Base-by-base conservation (phyloP, 2,888 invertebrate species). In the Lasiommata megera region DNA sequence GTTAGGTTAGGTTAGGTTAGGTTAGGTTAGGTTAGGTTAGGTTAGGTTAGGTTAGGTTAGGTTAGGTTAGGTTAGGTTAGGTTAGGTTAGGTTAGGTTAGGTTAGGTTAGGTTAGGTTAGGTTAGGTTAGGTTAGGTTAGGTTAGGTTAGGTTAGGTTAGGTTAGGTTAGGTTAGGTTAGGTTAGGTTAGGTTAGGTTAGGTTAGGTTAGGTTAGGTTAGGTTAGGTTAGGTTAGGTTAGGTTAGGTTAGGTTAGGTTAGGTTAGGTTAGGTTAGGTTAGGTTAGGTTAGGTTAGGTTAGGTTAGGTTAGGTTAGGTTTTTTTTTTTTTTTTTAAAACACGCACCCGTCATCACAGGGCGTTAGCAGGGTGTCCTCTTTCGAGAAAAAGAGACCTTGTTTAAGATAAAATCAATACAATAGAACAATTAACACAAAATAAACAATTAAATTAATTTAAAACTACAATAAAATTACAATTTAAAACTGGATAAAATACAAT, bases 261-360 rank as follows among this genome's bases (percentile, higher is more conserved):
- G 55, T 47, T 55, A 55, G 55, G 57, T 57, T 57, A 57, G 57
- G 57, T 53, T 53, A 53, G 55, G 55, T 57, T 57, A 57, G 57
- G 57, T 57, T 57, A 57, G 57, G 57, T 53, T 57, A 57, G 57
- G 57, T 53, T 57, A 57, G 57, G 57, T 57, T 57, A 53, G 52
- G 57, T 57, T 57, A 57, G 57, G 57, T 57, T 56, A 51, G 56
- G 56, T 50, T 50, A 51, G 56, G 56, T 50, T 56, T n/a, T n/a
- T n/a, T n/a, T n/a, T n/a, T n/a, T n/a, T n/a, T n/a, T n/a, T n/a
- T n/a, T n/a, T n/a, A n/a, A n/a, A n/a, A n/a, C n/a, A n/a, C n/a
- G n/a, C n/a, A n/a, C n/a, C n/a, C n/a, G n/a, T n/a, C n/a, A n/a
- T n/a, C n/a, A n/a, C n/a, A n/a, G n/a, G n/a, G n/a, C n/a, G n/a